Evolutionary conservation across 2,113 vertebrate genomes (phyloP).

Genomic region (Baryphthengus martii): DNA sequence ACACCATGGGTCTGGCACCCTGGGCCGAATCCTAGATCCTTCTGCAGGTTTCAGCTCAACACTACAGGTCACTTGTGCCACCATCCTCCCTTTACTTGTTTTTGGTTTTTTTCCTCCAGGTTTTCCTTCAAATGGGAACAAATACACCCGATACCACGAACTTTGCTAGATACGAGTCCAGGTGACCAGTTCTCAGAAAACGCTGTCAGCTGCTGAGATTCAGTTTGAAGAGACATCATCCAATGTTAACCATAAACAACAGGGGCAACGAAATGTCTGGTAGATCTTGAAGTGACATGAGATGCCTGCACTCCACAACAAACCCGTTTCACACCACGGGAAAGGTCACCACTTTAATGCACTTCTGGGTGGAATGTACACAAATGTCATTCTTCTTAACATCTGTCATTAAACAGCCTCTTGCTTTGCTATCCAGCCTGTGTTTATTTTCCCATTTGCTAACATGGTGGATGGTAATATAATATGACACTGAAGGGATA

Average conservation of each 20-base stretch:
- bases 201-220: background rate
- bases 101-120: background rate
- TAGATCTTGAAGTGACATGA: conserved; percentile 3
- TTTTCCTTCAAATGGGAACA: conserved; percentile 30
- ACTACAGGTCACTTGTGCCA: background rate
- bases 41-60: background rate
- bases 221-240: conserved; percentile 20
- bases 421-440: conserved; percentile 44
- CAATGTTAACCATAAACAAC: conserved; percentile 56
- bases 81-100: background rate
- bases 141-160: conserved; percentile 36
- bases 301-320: conserved; percentile 30
- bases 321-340: conserved; percentile 56
- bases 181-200: conserved; percentile 60
- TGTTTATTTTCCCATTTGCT: conserved; percentile 72
- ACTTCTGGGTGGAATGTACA: conserved; percentile 68
- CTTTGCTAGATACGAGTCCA: conserved; percentile 63
- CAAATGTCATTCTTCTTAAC: conserved; percentile 65
- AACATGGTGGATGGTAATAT: conserved; percentile 56
- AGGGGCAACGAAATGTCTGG: conserved; percentile 20
- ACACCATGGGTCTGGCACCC: background rate
- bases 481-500: conserved; percentile 52
- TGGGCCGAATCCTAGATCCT: background rate
- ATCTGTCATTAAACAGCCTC: conserved; percentile 68
- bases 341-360: conserved; percentile 69